These are phyloP conservation scores for Agriotes lineatus DNA, from an alignment of 2,888 invertebrate species.

Conservation along the genomic window DNA sequence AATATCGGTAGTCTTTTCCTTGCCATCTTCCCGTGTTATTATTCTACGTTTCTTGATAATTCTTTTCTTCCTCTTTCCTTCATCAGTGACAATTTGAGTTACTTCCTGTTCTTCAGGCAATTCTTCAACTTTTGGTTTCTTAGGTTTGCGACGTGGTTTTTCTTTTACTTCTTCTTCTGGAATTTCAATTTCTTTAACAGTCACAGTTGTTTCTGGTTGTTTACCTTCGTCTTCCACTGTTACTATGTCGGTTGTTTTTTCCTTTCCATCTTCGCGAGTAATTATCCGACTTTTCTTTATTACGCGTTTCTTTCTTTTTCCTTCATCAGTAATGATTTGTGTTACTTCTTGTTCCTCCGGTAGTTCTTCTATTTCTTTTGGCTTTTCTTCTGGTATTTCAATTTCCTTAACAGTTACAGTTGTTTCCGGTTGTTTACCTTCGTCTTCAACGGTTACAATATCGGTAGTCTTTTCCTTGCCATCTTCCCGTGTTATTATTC, in stretches of 20 bases:
- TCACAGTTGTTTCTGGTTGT: slow-evolving; percentile 56
- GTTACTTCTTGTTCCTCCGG: slow-evolving; percentile 55
- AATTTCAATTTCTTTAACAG: slow-evolving; percentile 53
- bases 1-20: too few relatives aligned
- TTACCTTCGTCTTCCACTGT: slow-evolving; percentile 60
- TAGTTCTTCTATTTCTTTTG: too few relatives aligned
- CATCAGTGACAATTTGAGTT: too few relatives aligned
- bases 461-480: slow-evolving; percentile 62
- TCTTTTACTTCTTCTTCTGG: too few relatives aligned
- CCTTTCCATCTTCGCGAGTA: slow-evolving; percentile 49
- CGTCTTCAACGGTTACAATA: slow-evolving; percentile 65
- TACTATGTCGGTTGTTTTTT: slow-evolving; percentile 57
- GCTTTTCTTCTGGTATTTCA: slow-evolving; percentile 57
- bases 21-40: too few relatives aligned
- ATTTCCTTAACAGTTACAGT: slow-evolving; percentile 54
- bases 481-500: slow-evolving; percentile 41
- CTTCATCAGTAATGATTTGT: slow-evolving; percentile 50
- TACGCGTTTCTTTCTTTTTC: slow-evolving; percentile 54
- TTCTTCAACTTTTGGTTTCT: too few relatives aligned
- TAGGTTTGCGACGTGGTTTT: too few relatives aligned
- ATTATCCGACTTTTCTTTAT: slow-evolving; percentile 58
- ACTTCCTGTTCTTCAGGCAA: too few relatives aligned
- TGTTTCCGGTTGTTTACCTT: slow-evolving; percentile 61
- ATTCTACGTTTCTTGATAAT: too few relatives aligned
- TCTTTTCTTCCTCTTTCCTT: too few relatives aligned